Evolutionary conservation across 2,113 vertebrate genomes (phyloP).

Genomic region (Phalacrocorax aristotelis): DNA sequence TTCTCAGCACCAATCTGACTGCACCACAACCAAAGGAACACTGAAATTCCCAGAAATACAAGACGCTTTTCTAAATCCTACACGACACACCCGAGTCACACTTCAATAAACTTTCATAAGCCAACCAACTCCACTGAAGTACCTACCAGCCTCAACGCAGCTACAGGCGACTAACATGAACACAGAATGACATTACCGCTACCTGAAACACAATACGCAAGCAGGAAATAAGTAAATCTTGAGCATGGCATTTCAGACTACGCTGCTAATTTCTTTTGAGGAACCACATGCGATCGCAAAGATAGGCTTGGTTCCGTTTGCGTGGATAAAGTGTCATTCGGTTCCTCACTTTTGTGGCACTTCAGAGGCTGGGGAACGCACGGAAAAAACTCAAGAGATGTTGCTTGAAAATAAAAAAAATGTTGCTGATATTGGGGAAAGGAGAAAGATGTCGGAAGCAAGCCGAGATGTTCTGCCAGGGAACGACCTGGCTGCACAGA

Average conservation of each 20-base stretch:
- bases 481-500: not conserved
- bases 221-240: not conserved
- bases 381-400: not conserved
- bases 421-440: no score
- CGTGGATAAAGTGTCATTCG: not conserved
- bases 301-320: not conserved
- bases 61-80: not conserved
- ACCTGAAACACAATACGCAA: not conserved
- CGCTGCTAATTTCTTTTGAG: not conserved
- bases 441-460: not conserved
- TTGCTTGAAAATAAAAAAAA: not conserved
- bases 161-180: not conserved
- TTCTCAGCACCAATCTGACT: not conserved
- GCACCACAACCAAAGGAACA: not conserved
- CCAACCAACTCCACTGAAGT: not conserved
- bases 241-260: not conserved
- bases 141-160: accelerated
- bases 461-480: not conserved
- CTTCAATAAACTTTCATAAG: not conserved
- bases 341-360: not conserved
- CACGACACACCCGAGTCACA: not conserved
- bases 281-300: accelerated
- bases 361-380: not conserved
- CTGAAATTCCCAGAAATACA: constrained; percentile 1
- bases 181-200: accelerated